Conservation (phyloP, 2,113 vertebrate genomes). For the Atherinomorus stipes region DNA sequence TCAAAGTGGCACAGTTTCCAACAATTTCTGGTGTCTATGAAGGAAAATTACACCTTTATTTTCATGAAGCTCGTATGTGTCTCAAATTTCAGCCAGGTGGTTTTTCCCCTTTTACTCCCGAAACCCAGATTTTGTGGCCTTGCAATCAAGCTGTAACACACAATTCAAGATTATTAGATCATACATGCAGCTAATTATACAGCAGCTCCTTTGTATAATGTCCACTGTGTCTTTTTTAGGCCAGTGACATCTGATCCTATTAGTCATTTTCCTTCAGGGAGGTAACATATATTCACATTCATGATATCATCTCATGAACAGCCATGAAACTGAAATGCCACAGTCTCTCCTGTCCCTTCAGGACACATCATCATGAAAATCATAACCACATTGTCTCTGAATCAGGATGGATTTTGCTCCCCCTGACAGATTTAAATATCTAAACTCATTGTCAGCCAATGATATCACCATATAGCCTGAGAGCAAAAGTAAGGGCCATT, state of each 20-base stretch:
- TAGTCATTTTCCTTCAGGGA: not conserved
- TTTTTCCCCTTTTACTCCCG: no score
- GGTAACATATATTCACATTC: not conserved
- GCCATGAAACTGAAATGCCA: slow-evolving; percentile 7
- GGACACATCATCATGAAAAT: slow-evolving; percentile 12
- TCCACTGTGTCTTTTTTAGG: not conserved
- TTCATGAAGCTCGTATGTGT: no score
- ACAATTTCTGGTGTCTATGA: not conserved
- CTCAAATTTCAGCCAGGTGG: not conserved
- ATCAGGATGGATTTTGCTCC: not conserved
- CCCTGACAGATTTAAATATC: slow-evolving; percentile 14
- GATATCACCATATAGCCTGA: slow-evolving; percentile 16
- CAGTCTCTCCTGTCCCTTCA: slow-evolving; percentile 8
- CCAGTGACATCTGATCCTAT: slow-evolving; percentile 1
- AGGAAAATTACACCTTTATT: not conserved
- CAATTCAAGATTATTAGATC: no score
- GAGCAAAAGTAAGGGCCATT: not conserved
- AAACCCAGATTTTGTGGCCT: no score
- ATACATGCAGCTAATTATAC: no score
- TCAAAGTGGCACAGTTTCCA: not conserved
- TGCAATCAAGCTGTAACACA: no score
- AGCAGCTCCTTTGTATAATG: not conserved
- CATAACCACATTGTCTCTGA: not conserved
- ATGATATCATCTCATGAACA: slow-evolving; percentile 20
- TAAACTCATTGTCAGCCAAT: slow-evolving; percentile 22